Evolutionary conservation across 1,140 invertebrate genomes (phyloP).

Genomic region (Formica exsecta): DNA sequence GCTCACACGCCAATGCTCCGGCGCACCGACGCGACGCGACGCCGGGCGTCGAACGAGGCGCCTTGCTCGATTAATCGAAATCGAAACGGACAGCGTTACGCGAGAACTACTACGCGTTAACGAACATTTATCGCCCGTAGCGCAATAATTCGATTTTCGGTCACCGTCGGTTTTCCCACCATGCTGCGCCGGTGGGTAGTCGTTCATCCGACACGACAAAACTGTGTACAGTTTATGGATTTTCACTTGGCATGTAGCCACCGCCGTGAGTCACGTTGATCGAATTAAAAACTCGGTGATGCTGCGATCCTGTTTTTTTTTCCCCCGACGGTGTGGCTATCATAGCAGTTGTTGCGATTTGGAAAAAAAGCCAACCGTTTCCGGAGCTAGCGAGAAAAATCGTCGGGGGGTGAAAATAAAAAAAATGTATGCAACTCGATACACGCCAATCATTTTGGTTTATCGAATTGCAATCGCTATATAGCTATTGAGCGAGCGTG

Average conservation of each 20-base stretch:
- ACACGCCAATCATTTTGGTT: conserved; percentile 55
- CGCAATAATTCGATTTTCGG: conserved; percentile 83
- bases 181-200: conserved; percentile 44
- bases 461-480: conserved; percentile 44
- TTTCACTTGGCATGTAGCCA: conserved; percentile 76
- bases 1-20: conserved; percentile 17
- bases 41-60: conserved; percentile 52
- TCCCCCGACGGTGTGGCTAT: neutral
- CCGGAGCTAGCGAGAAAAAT: conserved; percentile 27
- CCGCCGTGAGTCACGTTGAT: conserved; percentile 70
- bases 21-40: conserved; percentile 6
- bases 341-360: conserved; percentile 56
- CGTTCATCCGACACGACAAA: conserved; percentile 66
- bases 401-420: neutral
- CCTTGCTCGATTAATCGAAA: conserved; percentile 83
- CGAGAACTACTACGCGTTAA: conserved; percentile 55
- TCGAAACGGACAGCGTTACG: conserved; percentile 77
- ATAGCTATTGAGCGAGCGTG: conserved; percentile 7
- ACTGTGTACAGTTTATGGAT: conserved; percentile 78
- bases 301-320: conserved; percentile 39
- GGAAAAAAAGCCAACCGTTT: conserved; percentile 22
- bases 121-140: conserved; percentile 81
- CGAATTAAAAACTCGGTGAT: conserved; percentile 77
- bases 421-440: conserved; percentile 29
- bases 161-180: conserved; percentile 61